Base-by-base conservation (phyloP, 2,888 invertebrate genomes). In the Dicyrtoma fusca region DNA sequence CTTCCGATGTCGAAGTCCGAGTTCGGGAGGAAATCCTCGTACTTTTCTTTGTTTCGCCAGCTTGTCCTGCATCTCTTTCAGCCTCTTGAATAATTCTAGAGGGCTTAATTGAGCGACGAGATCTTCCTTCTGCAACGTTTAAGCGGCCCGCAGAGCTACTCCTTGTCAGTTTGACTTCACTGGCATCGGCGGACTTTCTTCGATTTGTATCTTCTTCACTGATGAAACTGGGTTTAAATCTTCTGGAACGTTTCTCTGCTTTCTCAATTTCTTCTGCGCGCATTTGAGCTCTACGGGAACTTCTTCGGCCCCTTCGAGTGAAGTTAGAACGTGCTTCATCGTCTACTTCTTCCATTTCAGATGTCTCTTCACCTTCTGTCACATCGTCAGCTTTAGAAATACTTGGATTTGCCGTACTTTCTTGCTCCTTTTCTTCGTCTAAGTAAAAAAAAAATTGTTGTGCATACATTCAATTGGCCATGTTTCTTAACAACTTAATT, bases 1-100 rank as follows among this genome's bases (percentile, higher is more conserved):
- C 69, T 14, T 69, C 69, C 1, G 57, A 34, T 44, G 69, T 57
- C 4, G 53, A 49, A 14, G 23, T 19, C n/a, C 69, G 53, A 42
- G 69, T 55, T 8, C 57, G 55, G 11, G 57, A 57, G 11, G 26
- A 34, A 17, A 61, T 34, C 17, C 61, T 14, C 1, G 25, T 19
- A 8, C 5, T n/a, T 59, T 13, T 59, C 19, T 64, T 47, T 1
- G 2, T 34, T 1, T 55, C 69, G 2, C 11, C 47, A 14, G 34
- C 45, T 19, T 55, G 21, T 1, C 51, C 66, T 14, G 17, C 47
- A 8, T 42, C 17, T 64, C 17, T 21, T 5, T 25, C 13, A 45
- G 59, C 11, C 8, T 34, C 34, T 8, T 34, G 34, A 5, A 34
- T 34, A 34, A 34, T 34, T 8, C 34, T 34, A 5, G 34, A 34